phyloP scores from a whole-genome alignment of 2,797 vertebrate species.

The Spheniscus humboldti region DNA sequence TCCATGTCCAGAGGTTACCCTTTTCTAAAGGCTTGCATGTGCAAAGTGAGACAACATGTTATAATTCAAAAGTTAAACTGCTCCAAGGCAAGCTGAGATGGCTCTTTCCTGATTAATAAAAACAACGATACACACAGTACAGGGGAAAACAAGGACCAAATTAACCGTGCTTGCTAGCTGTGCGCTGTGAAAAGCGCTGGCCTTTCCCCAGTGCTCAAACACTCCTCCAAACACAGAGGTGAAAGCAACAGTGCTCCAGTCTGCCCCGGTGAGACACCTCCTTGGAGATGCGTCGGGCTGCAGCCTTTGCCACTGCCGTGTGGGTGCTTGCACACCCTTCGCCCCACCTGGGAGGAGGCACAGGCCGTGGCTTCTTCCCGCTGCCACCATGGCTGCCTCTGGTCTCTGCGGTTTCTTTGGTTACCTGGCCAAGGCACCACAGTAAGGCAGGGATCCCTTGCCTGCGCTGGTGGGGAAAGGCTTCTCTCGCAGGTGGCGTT shows the following conservation, averaged over 20 bases:
- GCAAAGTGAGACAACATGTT: background rate
- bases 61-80: background rate
- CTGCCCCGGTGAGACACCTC: background rate
- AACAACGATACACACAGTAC: background rate
- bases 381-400: background rate
- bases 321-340: background rate
- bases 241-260: background rate
- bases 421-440: accelerated
- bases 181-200: background rate
- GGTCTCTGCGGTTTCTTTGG: background rate
- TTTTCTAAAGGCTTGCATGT: background rate
- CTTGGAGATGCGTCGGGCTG: background rate
- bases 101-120: background rate
- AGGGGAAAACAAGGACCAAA: background rate
- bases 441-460: background rate
- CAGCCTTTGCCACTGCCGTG: background rate
- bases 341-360: accelerated
- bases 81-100: background rate
- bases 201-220: background rate
- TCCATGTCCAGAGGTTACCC: background rate
- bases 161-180: background rate
- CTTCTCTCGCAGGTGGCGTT: background rate
- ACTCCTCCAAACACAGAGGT: background rate
- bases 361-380: background rate
- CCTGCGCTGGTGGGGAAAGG: background rate